These are phyloP conservation scores for Plagiodera versicolora DNA, from an alignment of 2,888 invertebrate species.

Conservation along the genomic window DNA sequence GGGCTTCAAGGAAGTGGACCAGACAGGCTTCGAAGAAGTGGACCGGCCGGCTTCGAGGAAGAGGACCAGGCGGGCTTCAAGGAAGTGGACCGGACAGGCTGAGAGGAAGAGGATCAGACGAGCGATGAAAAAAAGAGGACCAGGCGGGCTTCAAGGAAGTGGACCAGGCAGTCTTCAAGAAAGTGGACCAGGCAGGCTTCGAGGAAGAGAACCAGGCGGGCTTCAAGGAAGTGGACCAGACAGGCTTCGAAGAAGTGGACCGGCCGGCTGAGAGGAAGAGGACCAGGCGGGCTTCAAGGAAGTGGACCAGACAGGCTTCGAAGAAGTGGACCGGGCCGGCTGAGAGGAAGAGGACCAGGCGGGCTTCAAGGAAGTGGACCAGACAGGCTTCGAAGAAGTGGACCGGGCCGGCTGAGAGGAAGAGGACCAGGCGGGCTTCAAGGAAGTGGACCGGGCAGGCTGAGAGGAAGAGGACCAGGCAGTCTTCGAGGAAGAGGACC, in stretches of 20 bases:
- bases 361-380: background rate
- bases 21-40: background rate
- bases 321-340: background rate
- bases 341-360: background rate
- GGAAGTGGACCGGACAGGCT: background rate
- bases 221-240: too few relatives aligned
- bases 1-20: constrained; percentile 1
- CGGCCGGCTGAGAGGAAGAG: background rate
- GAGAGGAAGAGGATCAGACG: background rate
- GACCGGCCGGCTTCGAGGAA: background rate
- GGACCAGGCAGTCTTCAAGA: background rate
- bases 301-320: background rate
- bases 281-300: background rate
- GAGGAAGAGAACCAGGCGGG: background rate
- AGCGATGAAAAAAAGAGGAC: background rate
- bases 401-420: background rate
- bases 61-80: background rate
- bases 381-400: background rate
- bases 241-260: background rate
- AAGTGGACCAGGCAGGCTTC: background rate
- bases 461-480: background rate
- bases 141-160: background rate
- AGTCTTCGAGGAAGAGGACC: background rate
- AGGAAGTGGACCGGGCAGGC: background rate
- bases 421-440: background rate